Evolutionary conservation across 2,797 vertebrate species (phyloP).

Genomic region (Sebastes hopkinsi): DNA sequence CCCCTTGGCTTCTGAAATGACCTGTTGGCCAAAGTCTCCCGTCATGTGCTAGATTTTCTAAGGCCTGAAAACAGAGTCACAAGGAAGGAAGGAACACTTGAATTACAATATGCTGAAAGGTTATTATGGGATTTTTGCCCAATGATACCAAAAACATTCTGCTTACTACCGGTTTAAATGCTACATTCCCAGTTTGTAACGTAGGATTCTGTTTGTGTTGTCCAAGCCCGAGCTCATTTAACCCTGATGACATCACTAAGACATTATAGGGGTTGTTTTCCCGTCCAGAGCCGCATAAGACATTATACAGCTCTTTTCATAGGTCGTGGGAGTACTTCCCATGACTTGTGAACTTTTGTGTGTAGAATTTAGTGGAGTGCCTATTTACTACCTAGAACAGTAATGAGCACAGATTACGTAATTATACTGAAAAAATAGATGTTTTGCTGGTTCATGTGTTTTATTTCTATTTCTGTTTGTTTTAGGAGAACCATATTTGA

Average conservation of each 20-base stretch:
- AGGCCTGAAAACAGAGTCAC: too few relatives aligned
- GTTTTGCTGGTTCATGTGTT: neutral
- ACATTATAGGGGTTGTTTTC: neutral
- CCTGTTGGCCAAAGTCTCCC: too few relatives aligned
- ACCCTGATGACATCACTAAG: neutral
- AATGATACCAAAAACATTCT: too few relatives aligned
- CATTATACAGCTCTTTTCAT: neutral
- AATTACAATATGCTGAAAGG: too few relatives aligned
- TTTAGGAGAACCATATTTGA: neutral
- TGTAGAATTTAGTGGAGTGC: neutral
- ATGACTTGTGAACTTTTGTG: neutral
- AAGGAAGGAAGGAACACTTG: too few relatives aligned
- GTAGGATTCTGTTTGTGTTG: neutral
- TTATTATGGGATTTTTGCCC: too few relatives aligned
- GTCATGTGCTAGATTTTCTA: too few relatives aligned
- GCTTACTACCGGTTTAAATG: neutral
- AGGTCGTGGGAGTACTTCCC: neutral
- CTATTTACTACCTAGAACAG: neutral
- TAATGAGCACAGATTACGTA: too few relatives aligned
- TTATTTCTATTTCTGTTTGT: neutral
- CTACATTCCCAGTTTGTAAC: neutral
- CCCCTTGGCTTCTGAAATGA: too few relatives aligned
- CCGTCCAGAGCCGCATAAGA: neutral
- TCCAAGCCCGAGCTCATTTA: neutral
- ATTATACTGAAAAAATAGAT: neutral